Base-by-base conservation (phyloP, 1,140 invertebrate species). In the Trichogramma pretiosum region DNA sequence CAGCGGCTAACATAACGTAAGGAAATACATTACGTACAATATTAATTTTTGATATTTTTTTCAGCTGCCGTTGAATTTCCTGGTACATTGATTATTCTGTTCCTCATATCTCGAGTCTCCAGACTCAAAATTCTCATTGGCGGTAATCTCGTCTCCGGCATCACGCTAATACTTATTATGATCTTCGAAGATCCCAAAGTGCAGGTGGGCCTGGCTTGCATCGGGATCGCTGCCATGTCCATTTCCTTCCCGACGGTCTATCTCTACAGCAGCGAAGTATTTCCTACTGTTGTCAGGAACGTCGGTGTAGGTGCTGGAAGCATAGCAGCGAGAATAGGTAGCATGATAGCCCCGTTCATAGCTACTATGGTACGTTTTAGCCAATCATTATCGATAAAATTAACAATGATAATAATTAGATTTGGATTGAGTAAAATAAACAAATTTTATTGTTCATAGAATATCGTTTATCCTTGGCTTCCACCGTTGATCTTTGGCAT, bases 251-350 rank as follows among this genome's bases (percentile, higher is more conserved):
- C 77, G 11, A 74, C 76, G 0, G 60, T 81, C 38, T 82, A 78
- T 59, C 62, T 85, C n/a, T 81, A 79, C 52, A 78, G 79, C 8
- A 77, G 80, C 11, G 82, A 85, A 67, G 59, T 82, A 24, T 84
- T 78, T 57, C 83, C 83, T 32, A 84, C 82, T 1, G 66, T 82
- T 28, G 72, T 81, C 0, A 72, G 82, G 44, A 85, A 83, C 57
- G 71, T 75, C 22, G 81, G 80, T 14, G 61, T 84, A 10, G 81
- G 80, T 19, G 61, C 74, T 3, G 75, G 76, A 9, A 76, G 79
- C n/a, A 77, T 78, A 38, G 77, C 75, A 48, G 77, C 77, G 5
- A 73, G 80, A 34, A 58, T 83, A 24, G 82, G 79, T n/a, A 80
- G 80, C 2, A 82, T 83, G 68, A 62, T 81, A 14, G 79, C 81